phyloP scores from a whole-genome alignment of 1,140 invertebrate species.

The Belonocnema kinseyi region DNA sequence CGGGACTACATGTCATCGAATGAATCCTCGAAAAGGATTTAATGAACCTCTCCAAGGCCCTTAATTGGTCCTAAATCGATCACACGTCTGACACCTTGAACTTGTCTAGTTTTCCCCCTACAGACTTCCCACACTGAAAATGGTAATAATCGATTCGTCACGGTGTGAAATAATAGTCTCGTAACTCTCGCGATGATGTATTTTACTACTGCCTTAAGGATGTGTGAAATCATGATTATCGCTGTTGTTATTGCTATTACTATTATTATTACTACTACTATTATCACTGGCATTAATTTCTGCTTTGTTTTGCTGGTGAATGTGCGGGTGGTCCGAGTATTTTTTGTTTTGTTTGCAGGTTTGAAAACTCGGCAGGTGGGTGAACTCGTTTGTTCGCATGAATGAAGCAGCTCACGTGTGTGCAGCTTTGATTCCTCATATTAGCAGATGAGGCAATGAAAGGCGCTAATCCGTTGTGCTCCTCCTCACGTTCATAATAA shows the following conservation, averaged over 20 bases:
- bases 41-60: slow-evolving; percentile 53
- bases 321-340: slow-evolving; percentile 37
- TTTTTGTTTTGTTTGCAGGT: slow-evolving; percentile 30
- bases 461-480: slow-evolving; percentile 52
- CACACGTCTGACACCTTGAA: slow-evolving; percentile 24
- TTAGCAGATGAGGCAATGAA: slow-evolving; percentile 49
- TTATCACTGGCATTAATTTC: neutral
- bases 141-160: slow-evolving; percentile 26
- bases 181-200: slow-evolving; percentile 18
- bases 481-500: slow-evolving; percentile 44
- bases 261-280: neutral
- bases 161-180: slow-evolving; percentile 23
- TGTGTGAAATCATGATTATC: slow-evolving; percentile 25
- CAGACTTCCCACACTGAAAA: slow-evolving; percentile 19
- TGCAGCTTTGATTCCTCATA: slow-evolving; percentile 10
- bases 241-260: neutral
- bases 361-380: slow-evolving; percentile 31
- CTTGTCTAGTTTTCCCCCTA: slow-evolving; percentile 15
- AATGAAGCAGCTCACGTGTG: slow-evolving; percentile 8
- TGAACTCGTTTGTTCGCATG: slow-evolving; percentile 29
- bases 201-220: slow-evolving; percentile 28
- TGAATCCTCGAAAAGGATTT: slow-evolving; percentile 60
- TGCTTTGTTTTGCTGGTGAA: neutral
- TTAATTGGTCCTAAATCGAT: slow-evolving; percentile 57
- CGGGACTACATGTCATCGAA: slow-evolving; percentile 52